A percentile compares a stretch with the other conserved stretches of the same genome.
Conservation (phyloP, 2,888 invertebrate species). For the Idaea dimidiata region DNA sequence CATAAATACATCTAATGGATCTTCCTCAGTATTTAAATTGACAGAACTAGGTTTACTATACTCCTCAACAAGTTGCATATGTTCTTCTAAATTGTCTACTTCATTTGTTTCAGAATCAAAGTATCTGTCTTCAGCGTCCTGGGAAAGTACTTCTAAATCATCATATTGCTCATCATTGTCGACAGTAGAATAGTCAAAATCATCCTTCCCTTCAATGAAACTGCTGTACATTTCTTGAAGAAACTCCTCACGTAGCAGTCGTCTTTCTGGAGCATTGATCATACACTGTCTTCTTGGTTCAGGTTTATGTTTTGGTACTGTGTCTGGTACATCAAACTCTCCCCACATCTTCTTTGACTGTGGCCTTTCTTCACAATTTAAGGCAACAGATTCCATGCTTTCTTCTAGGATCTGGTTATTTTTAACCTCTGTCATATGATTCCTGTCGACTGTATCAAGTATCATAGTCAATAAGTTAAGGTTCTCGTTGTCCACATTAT, state of each 20-base stretch:
- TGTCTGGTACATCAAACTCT: conserved; percentile 75
- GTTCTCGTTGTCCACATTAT: conserved; percentile 79
- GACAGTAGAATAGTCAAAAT: conserved; percentile 91
- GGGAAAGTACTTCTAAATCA: conserved; percentile 82
- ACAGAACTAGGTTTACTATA: conserved; percentile 49
- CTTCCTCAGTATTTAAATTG: conserved; percentile 63
- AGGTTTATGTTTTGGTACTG: conserved; percentile 49
- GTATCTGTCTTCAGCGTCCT: conserved; percentile 94
- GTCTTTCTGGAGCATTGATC: conserved; percentile 81
- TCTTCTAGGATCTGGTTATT: conserved; percentile 83
- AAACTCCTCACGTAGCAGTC: conserved; percentile 89
- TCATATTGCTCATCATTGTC: conserved; percentile 92
- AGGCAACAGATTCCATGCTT: conserved; percentile 59
- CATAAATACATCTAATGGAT: conserved; percentile 89
- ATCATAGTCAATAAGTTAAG: conserved; percentile 87
- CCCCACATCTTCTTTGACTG: conserved; percentile 70
- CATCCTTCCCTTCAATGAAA: conserved; percentile 92
- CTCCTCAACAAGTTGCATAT: conserved; percentile 62
- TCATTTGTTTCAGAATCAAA: conserved; percentile 92
- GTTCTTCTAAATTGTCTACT: conserved; percentile 63
- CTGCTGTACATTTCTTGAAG: conserved; percentile 90
- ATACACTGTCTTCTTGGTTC: conserved; percentile 53
- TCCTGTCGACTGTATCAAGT: conserved; percentile 89
- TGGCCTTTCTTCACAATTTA: conserved; percentile 31
- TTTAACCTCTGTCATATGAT: conserved; percentile 82